Conservation (phyloP, 1,140 invertebrate species). For the Cephus cinctus region DNA sequence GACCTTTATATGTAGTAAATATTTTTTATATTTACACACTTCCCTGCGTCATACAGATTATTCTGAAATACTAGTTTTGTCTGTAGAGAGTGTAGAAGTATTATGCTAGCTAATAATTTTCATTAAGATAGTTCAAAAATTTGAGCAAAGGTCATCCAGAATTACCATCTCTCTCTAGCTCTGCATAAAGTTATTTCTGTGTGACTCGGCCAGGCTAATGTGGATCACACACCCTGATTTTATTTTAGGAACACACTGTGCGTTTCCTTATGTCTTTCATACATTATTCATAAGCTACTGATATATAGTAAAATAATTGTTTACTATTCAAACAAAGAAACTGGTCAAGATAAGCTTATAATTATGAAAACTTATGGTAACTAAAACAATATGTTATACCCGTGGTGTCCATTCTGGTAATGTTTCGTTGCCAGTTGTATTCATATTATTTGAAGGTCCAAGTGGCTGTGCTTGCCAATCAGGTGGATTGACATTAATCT, state of each 20-base stretch:
- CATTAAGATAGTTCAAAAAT: no score
- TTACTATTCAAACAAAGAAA: no score
- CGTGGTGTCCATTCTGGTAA: slow-evolving; percentile 43
- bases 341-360: no score
- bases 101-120: no score
- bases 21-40: no score
- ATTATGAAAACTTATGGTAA: slow-evolving; percentile 2
- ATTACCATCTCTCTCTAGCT: no score
- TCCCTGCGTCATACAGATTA: no score
- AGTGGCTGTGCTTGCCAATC: slow-evolving; percentile 43
- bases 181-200: slow-evolving; percentile 20
- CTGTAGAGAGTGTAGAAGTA: no score
- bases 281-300: background rate
- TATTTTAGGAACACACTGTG: background rate
- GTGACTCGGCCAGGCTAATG: slow-evolving; percentile 19
- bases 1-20: no score
- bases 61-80: no score
- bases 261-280: background rate
- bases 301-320: background rate
- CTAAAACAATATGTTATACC: slow-evolving; percentile 25
- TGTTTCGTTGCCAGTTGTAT: slow-evolving; percentile 32
- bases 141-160: no score
- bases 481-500: slow-evolving; percentile 48
- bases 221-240: slow-evolving; percentile 12
- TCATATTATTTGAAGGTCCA: slow-evolving; percentile 38